A percentile compares a stretch with the other conserved stretches of the same genome.
Evolutionary conservation across 2,113 vertebrate genomes (phyloP).

Genomic region (Malurus alboscapulatus): DNA sequence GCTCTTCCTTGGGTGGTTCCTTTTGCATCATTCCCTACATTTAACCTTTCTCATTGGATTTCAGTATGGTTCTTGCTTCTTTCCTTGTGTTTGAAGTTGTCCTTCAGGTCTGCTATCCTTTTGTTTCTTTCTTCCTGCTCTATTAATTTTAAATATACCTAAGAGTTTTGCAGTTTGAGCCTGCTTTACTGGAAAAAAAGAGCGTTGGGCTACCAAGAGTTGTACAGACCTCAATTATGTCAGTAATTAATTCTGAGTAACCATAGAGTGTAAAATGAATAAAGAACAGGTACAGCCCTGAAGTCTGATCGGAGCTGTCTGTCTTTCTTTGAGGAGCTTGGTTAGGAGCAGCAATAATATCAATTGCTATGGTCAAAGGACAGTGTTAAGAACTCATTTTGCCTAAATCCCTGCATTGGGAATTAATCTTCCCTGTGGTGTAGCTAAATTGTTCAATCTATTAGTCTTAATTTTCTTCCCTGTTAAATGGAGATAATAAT

Average conservation of each 20-base stretch:
- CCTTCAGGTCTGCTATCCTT: background rate
- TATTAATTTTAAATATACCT: background rate
- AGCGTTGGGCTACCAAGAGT: background rate
- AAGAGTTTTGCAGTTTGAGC: background rate
- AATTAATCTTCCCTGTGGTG: background rate
- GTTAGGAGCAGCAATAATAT: background rate
- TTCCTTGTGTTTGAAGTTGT: background rate
- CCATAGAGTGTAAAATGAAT: background rate
- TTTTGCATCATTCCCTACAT: background rate
- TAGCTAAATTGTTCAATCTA: background rate
- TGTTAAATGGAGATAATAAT: background rate
- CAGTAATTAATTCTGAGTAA: background rate
- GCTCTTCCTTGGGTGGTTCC: background rate
- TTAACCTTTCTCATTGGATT: background rate
- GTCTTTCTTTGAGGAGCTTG: background rate
- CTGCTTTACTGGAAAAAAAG: background rate
- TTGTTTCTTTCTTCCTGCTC: background rate
- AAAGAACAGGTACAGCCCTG: background rate
- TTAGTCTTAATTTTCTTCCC: background rate
- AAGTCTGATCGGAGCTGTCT: background rate
- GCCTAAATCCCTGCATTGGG: background rate
- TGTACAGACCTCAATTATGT: background rate
- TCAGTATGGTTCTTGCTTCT: background rate
- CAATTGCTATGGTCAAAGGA: background rate
- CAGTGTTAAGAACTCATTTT: background rate